Evolutionary conservation across 1,140 invertebrate genomes (phyloP).

Genomic region (Drosophila gunungcola): DNA sequence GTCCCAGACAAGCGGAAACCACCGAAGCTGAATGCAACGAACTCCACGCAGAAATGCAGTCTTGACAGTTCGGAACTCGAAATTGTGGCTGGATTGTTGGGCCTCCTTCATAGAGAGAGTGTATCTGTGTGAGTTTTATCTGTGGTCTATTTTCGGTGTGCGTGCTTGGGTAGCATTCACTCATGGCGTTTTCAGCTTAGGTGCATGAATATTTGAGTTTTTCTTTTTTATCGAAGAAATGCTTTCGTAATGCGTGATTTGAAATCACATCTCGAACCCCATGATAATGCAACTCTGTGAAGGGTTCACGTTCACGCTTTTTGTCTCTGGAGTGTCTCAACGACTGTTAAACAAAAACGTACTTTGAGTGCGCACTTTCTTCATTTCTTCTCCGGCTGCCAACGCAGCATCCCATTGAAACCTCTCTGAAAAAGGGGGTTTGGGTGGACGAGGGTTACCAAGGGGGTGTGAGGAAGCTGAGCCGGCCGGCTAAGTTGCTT

Average conservation of each 20-base stretch:
- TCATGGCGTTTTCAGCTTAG: slow-evolving; percentile 38
- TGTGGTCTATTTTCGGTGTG: slow-evolving; percentile 43
- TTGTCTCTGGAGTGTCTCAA: slow-evolving; percentile 46
- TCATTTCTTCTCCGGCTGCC: slow-evolving; percentile 31
- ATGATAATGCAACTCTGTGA: slow-evolving; percentile 63
- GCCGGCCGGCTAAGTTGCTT: slow-evolving; percentile 47
- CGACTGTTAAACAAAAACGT: slow-evolving; percentile 18
- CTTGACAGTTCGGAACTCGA: slow-evolving; percentile 11
- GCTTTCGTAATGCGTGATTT: slow-evolving; percentile 58
- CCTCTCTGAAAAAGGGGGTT: slow-evolving; percentile 14
- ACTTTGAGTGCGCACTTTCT: slow-evolving; percentile 63
- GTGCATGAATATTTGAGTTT: slow-evolving; percentile 22
- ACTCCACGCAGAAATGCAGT: slow-evolving; percentile 39
- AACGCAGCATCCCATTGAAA: slow-evolving; percentile 33
- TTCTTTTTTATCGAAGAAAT: slow-evolving; percentile 35
- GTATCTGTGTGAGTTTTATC: slow-evolving; percentile 26
- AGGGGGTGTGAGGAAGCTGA: slow-evolving; percentile 9
- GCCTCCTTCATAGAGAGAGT: slow-evolving; percentile 1
- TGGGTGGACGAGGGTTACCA: slow-evolving; percentile 4
- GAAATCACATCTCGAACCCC: slow-evolving; percentile 26
- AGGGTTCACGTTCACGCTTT: slow-evolving; percentile 61
- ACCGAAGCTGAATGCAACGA: slow-evolving; percentile 23
- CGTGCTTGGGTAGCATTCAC: slow-evolving; percentile 55
- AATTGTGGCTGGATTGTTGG: slow-evolving; percentile 12
- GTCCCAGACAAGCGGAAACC: slow-evolving; percentile 41